These are phyloP conservation scores for Clarias gariepinus DNA, from an alignment of 2,113 vertebrate genomes.

Conservation along the genomic window DNA sequence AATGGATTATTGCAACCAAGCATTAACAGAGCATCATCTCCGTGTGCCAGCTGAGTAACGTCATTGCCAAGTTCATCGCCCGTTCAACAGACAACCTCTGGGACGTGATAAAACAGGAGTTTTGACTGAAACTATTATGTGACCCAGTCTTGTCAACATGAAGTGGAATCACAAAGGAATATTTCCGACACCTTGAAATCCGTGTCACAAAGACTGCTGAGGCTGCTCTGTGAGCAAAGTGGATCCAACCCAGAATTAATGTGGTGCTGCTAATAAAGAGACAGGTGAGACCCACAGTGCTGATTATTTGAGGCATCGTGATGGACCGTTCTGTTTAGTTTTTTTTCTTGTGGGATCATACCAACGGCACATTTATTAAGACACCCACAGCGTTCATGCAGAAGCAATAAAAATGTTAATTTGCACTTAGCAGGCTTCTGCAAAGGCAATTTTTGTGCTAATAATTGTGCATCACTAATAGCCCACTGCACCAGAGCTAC, in stretches of 20 bases:
- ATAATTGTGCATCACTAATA: neutral
- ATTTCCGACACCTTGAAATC: neutral
- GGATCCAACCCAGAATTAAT: neutral
- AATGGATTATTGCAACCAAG: neutral
- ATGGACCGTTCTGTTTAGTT: neutral
- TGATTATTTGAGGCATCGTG: neutral
- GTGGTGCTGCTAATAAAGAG: neutral
- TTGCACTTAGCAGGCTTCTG: neutral
- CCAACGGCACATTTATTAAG: neutral
- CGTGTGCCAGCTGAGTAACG: neutral
- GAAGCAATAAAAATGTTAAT: neutral
- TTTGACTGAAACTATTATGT: neutral
- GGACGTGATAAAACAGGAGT: neutral
- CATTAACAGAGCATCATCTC: neutral
- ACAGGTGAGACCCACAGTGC: neutral
- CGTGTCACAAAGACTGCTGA: neutral
- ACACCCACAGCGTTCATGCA: neutral
- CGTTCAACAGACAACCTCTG: neutral
- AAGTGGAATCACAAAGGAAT: neutral
- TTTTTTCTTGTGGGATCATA: neutral
- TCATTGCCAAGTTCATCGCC: neutral
- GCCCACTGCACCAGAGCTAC: neutral
- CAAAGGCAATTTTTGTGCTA: neutral
- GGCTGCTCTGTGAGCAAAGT: neutral
- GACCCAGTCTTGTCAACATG: neutral